Conservation (phyloP, 64 coral and sea anemone genomes). For the Stichodactyla helianthus region DNA sequence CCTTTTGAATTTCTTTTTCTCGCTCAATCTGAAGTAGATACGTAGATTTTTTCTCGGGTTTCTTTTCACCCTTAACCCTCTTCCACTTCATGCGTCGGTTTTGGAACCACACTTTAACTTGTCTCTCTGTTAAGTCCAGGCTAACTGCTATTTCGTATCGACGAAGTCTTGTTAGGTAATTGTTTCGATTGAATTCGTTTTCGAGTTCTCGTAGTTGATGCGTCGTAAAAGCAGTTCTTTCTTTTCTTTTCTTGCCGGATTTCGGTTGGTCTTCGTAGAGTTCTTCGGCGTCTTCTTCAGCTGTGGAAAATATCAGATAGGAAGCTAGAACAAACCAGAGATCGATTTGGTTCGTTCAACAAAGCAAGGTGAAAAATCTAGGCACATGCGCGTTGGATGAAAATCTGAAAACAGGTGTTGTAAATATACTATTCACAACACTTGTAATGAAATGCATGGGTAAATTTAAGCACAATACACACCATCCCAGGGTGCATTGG, state of each 20-base stretch:
- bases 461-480: too few relatives aligned
- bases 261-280: slow-evolving; percentile 35
- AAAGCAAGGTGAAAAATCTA: not conserved
- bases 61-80: slow-evolving; percentile 61
- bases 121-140: slow-evolving; percentile 62
- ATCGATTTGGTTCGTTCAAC: not conserved
- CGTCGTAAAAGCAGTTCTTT: slow-evolving; percentile 63
- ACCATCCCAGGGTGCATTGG: too few relatives aligned
- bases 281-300: slow-evolving; percentile 42
- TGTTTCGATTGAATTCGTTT: slow-evolving; percentile 61
- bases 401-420: too few relatives aligned
- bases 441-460: too few relatives aligned
- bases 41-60: slow-evolving; percentile 70
- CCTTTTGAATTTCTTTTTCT: slow-evolving; percentile 9
- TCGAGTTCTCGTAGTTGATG: slow-evolving; percentile 65
- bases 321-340: not conserved
- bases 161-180: slow-evolving; percentile 58
- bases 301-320: not conserved
- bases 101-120: slow-evolving; percentile 68
- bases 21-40: slow-evolving; percentile 54
- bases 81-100: slow-evolving; percentile 73
- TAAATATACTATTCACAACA: too few relatives aligned
- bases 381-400: too few relatives aligned
- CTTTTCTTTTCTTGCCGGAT: slow-evolving; percentile 58
- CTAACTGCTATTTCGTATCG: slow-evolving; percentile 59